Base-by-base conservation (phyloP, 2,113 vertebrate species). In the Poecilia latipinna region DNA sequence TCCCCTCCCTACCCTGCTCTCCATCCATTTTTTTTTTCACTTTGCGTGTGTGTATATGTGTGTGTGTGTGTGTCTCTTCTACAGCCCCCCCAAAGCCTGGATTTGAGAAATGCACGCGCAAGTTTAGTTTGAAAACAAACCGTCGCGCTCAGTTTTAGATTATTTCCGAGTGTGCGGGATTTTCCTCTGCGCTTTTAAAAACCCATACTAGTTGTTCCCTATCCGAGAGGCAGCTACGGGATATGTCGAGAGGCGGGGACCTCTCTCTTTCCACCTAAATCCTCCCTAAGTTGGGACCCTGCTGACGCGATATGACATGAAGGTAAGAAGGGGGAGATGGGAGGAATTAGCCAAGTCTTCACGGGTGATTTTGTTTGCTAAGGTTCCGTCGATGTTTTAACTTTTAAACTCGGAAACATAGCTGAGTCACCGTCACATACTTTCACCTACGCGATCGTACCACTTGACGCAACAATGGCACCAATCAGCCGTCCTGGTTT, bases 391-490 rank as follows among this genome's bases (percentile, higher is more conserved):
- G 67, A 33, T 33, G 66, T 79, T 75, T 54, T 2, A 89, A 88
- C 84, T 82, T 86, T 80, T 31, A 61, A 75, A 72, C 35, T 84
- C 68, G 65, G 77, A 61, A 78, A 64, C 77, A 35, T 3, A 86
- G 93, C 92, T 95, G 93, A 94, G 93, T 95, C 94, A 94, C 86
- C 80, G 72, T 74, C 83, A 19, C 75, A 31, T 54, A 70, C 76
- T 84, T 57, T 84, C 79, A 86, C 75, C 82, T 63, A 48, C 44
- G 54, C 70, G 80, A 69, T 75, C 77, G 26, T 44, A 79, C 67
- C 74, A n/a, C 86, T 86, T 92, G 92, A 89, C 91, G 91, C 88
- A 93, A 85, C 51, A 70, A 74, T 77, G 80, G 75, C 61, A 71
- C 70, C 67, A 15, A 61, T 19, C 67, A 26, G 35, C 13, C 71